These are phyloP conservation scores for Jordanella pulchra DNA, from an alignment of 2,797 vertebrate genomes.

Conservation along the genomic window DNA sequence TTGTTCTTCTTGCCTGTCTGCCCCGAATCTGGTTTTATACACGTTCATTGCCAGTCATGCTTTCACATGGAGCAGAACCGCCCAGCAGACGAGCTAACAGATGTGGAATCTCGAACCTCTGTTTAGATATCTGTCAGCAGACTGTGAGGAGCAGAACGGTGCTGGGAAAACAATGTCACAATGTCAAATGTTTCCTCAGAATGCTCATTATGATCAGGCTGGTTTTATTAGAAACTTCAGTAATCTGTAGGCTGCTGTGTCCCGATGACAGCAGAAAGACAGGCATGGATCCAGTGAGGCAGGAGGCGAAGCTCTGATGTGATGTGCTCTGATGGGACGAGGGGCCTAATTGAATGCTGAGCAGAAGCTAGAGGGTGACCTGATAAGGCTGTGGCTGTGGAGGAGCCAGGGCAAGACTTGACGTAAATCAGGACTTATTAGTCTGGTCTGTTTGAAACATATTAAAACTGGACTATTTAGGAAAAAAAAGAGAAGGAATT, in stretches of 20 bases:
- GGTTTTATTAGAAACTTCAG: slow-evolving; percentile 14
- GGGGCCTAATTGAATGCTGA: slow-evolving; percentile 72
- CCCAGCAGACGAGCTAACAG: slow-evolving; percentile 58
- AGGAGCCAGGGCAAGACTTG: slow-evolving; percentile 59
- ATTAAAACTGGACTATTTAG: slow-evolving; percentile 55
- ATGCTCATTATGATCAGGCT: slow-evolving; percentile 2
- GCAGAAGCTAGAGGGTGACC: slow-evolving; percentile 69
- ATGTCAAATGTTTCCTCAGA: slow-evolving; percentile 27
- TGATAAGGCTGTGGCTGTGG: slow-evolving; percentile 57
- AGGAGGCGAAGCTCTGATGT: slow-evolving; percentile 61
- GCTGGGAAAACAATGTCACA: slow-evolving; percentile 26
- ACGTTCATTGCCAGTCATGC: slow-evolving; percentile 10
- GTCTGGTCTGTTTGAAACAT: slow-evolving; percentile 64
- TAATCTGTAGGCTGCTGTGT: slow-evolving; percentile 14
- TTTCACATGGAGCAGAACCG: slow-evolving; percentile 22
- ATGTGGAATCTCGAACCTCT: slow-evolving; percentile 78
- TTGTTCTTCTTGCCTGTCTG: slow-evolving; percentile 17
- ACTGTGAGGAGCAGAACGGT: slow-evolving; percentile 61
- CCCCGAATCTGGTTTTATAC: slow-evolving; percentile 71
- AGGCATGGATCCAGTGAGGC: slow-evolving; percentile 17
- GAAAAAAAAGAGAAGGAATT: slow-evolving; percentile 49
- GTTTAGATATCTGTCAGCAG: slow-evolving; percentile 74
- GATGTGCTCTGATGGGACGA: slow-evolving; percentile 74
- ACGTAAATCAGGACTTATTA: slow-evolving; percentile 74
- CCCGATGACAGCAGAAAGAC: slow-evolving; percentile 24